Conservation (phyloP, 2,888 invertebrate genomes). For the Noctuana brunneofusca region DNA sequence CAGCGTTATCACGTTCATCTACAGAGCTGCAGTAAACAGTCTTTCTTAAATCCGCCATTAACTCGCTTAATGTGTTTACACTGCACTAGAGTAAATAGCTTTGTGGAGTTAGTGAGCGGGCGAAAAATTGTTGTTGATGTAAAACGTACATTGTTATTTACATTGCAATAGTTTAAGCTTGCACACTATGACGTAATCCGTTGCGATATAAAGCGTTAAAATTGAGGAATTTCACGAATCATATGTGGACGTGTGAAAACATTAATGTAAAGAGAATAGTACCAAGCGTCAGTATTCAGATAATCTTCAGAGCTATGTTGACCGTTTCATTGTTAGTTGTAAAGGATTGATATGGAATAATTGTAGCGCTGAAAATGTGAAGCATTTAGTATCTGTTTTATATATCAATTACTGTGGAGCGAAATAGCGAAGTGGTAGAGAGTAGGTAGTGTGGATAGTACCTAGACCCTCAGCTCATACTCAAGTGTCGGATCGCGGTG, state of each 20-base stretch:
- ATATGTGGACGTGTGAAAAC: no score
- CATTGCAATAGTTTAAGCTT: neutral
- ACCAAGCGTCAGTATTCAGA: no score
- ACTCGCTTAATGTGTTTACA: constrained; percentile 27
- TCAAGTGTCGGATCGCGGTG: constrained; percentile 22
- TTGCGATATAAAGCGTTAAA: neutral
- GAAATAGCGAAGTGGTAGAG: no score
- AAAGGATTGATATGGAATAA: no score
- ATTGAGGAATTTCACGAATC: neutral
- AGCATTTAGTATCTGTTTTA: no score
- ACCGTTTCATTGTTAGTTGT: no score
- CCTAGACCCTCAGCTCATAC: constrained; percentile 1
- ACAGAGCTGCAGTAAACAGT: constrained; percentile 29
- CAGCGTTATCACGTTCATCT: constrained; percentile 25
- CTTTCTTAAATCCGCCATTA: constrained; percentile 28
- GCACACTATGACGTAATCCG: neutral
- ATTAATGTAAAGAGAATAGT: no score
- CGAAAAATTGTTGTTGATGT: constrained; percentile 6
- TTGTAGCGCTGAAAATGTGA: no score
- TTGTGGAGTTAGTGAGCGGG: neutral
- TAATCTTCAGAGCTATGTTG: no score
- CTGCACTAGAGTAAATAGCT: constrained; percentile 25
- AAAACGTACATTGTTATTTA: neutral
- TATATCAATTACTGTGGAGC: no score
- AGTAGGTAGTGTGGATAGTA: neutral